Percentiles rank a stretch among this genome's conserved stretches.
Evolutionary conservation across 2,113 vertebrate genomes (phyloP).

Genomic region (Solea solea): DNA sequence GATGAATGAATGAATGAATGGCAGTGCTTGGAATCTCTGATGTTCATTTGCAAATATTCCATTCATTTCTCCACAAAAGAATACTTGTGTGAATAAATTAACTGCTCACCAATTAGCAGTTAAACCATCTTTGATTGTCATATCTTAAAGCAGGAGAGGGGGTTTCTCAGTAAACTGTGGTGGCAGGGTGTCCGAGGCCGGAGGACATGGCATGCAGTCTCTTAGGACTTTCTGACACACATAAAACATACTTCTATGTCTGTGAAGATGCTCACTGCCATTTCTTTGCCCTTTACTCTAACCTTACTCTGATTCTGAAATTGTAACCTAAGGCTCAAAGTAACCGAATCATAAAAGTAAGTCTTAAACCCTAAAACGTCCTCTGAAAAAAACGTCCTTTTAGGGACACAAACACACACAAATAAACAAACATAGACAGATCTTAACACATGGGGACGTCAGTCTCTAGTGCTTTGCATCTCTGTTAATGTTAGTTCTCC

Average conservation of each 20-base stretch:
- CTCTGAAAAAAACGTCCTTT: too few species aligned
- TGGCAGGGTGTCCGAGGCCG: too few species aligned
- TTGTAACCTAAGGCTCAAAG: too few species aligned
- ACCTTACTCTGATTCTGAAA: too few species aligned
- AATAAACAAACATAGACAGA: slow-evolving; percentile 1
- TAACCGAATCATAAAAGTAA: too few species aligned
- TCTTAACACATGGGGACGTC: slow-evolving; percentile 22
- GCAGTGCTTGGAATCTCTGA: slow-evolving; percentile 58
- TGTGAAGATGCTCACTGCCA: too few species aligned
- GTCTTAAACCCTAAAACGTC: too few species aligned
- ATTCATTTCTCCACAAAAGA: slow-evolving; percentile 78
- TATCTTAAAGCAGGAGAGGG: slow-evolving; percentile 49
- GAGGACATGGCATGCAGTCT: slow-evolving; percentile 25
- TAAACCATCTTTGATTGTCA: slow-evolving; percentile 71
- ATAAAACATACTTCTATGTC: too few species aligned
- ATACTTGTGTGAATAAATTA: slow-evolving; percentile 78
- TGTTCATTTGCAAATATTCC: slow-evolving; percentile 64
- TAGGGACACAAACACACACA: slow-evolving; percentile 2
- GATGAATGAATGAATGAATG: slow-evolving; percentile 26
- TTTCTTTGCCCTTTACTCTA: too few species aligned
- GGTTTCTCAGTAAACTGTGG: slow-evolving; percentile 54
- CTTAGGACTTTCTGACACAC: slow-evolving; percentile 8
- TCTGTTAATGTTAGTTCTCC: slow-evolving; percentile 47
- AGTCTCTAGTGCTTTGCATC: slow-evolving; percentile 35
- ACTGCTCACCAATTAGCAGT: slow-evolving; percentile 71